Evolutionary conservation across 2,113 vertebrate species (phyloP).

Genomic region (Corythornis cristatus): DNA sequence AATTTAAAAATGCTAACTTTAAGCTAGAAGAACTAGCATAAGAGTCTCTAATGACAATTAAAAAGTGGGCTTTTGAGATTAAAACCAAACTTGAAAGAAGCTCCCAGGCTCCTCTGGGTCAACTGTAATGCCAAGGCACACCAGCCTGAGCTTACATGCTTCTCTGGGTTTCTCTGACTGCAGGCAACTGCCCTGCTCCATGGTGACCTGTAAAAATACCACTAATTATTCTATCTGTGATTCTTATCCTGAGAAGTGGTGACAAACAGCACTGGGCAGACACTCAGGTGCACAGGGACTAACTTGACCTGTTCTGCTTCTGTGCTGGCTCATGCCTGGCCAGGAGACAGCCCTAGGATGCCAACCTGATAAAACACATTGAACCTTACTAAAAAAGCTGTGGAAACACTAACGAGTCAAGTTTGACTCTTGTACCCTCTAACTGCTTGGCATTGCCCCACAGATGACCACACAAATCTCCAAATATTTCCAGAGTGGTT

Average conservation of each 20-base stretch:
- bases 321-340: background rate
- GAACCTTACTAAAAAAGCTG: background rate
- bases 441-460: background rate
- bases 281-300: background rate
- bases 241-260: conserved; percentile 33
- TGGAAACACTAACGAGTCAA: background rate
- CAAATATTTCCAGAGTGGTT: background rate
- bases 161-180: background rate
- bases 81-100: background rate
- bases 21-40: background rate
- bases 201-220: background rate
- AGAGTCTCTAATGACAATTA: background rate
- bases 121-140: background rate
- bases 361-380: background rate
- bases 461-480: background rate
- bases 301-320: background rate
- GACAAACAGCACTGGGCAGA: conserved; percentile 3
- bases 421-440: background rate
- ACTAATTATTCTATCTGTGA: background rate
- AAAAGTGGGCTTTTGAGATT: background rate
- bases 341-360: background rate
- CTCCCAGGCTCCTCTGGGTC: background rate
- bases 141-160: background rate
- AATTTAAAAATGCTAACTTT: conserved; percentile 5
- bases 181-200: background rate